A percentile compares a stretch with the other conserved stretches of the same genome.
Evolutionary conservation across 2,113 vertebrate genomes (phyloP).

Genomic region (Engraulis encrasicolus): DNA sequence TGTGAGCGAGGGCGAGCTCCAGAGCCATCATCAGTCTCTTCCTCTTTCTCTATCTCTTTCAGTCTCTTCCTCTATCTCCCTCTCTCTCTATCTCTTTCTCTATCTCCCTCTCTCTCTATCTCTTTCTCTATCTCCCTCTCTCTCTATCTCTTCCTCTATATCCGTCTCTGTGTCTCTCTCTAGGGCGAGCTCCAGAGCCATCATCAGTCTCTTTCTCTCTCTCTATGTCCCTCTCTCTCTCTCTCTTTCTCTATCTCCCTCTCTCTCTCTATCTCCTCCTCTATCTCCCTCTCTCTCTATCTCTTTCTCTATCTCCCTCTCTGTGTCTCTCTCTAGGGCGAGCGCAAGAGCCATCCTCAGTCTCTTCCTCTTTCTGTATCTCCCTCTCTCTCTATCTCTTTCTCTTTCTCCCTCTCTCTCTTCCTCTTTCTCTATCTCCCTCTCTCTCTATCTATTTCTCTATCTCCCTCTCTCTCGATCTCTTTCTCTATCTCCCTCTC

Average conservation of each 20-base stretch:
- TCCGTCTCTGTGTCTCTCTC: too few species aligned
- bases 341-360: too few species aligned
- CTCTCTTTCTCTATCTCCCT: background rate
- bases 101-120: constrained; percentile 8
- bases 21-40: constrained; percentile 30
- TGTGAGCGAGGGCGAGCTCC: constrained; percentile 29
- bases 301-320: background rate
- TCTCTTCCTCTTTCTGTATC: background rate
- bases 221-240: background rate
- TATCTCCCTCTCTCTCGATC: too few species aligned
- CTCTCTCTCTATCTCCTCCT: background rate
- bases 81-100: too few species aligned
- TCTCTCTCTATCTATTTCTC: too few species aligned
- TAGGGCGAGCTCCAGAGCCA: too few species aligned
- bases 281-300: background rate
- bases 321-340: background rate
- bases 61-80: background rate
- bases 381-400: background rate
- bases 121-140: background rate
- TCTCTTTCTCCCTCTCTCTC: background rate
- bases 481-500: too few species aligned
- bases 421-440: constrained; percentile 11
- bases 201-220: too few species aligned
- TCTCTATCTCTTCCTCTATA: background rate
- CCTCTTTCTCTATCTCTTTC: background rate